phyloP scores from a whole-genome alignment of 2,888 invertebrate species.

The Autographa pulchrina region DNA sequence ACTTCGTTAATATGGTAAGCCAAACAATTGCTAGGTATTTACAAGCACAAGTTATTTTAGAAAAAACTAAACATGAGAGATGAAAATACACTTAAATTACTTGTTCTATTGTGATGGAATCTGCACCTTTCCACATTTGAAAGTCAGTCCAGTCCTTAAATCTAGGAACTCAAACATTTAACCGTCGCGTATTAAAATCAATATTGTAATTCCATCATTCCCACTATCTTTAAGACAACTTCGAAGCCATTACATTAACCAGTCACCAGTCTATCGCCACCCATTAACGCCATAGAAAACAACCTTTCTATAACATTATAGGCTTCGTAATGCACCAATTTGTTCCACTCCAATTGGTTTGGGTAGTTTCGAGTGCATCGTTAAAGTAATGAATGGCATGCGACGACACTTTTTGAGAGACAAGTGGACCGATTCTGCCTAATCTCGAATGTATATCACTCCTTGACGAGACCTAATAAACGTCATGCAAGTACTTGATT shows the following conservation, averaged over 20 bases:
- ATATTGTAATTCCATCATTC: constrained; percentile 18
- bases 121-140: too few relatives aligned
- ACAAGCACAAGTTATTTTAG: too few relatives aligned
- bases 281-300: constrained; percentile 47
- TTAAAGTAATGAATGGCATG: constrained; percentile 61
- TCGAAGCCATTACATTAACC: constrained; percentile 26
- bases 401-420: constrained; percentile 62
- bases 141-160: not conserved
- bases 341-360: constrained; percentile 65
- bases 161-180: not conserved
- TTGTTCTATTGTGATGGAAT: too few relatives aligned
- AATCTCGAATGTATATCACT: constrained; percentile 70
- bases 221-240: constrained; percentile 22
- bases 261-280: constrained; percentile 26
- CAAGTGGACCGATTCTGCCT: constrained; percentile 65
- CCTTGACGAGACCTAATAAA: constrained; percentile 71
- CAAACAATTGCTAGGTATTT: too few relatives aligned
- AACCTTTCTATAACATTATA: constrained; percentile 51
- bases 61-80: too few relatives aligned
- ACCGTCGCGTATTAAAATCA: constrained; percentile 6
- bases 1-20: too few relatives aligned
- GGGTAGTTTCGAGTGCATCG: constrained; percentile 46
- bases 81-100: too few relatives aligned
- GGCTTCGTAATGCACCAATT: constrained; percentile 61
- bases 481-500: constrained; percentile 72